Evolutionary conservation across 1,140 invertebrate species (phyloP).

Genomic region (Tyrophagus putrescentiae): DNA sequence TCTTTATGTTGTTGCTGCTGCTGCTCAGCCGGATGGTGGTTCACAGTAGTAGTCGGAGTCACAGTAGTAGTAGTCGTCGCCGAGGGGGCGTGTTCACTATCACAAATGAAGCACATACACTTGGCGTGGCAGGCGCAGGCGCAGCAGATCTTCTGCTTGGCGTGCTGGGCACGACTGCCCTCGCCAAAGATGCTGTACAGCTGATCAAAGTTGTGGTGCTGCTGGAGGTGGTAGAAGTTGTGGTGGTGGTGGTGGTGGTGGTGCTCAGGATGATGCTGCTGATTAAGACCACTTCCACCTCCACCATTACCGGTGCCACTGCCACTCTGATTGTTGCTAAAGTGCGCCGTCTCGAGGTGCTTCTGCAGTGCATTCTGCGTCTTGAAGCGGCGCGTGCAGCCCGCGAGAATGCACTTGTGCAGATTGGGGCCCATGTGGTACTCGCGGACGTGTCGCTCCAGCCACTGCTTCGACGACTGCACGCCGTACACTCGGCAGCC

Average conservation of each 20-base stretch:
- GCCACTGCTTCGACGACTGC: slow-evolving; percentile 73
- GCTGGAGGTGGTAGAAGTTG: background rate
- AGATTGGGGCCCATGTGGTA: slow-evolving; percentile 79
- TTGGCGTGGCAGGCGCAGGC: background rate
- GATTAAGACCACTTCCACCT: background rate
- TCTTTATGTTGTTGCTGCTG: no score
- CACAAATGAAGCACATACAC: background rate
- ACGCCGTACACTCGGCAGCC: slow-evolving; percentile 87
- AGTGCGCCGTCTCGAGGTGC: slow-evolving; percentile 87
- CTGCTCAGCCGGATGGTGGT: no score
- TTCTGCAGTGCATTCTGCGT: slow-evolving; percentile 74
- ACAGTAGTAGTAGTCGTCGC: no score
- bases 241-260: background rate
- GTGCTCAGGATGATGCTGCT: background rate
- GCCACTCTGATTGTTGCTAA: slow-evolving; percentile 43
- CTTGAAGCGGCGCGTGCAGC: slow-evolving; percentile 74
- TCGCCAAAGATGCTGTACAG: no score
- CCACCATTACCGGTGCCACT: slow-evolving; percentile 27
- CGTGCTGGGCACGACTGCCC: no score
- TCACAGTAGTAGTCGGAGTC: no score
- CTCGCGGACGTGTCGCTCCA: slow-evolving; percentile 75
- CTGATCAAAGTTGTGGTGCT: background rate
- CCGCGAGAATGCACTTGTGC: slow-evolving; percentile 84
- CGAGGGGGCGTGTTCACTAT: background rate
- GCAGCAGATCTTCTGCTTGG: background rate